Conservation (phyloP, 2,113 vertebrate species). For the Corythornis cristatus region DNA sequence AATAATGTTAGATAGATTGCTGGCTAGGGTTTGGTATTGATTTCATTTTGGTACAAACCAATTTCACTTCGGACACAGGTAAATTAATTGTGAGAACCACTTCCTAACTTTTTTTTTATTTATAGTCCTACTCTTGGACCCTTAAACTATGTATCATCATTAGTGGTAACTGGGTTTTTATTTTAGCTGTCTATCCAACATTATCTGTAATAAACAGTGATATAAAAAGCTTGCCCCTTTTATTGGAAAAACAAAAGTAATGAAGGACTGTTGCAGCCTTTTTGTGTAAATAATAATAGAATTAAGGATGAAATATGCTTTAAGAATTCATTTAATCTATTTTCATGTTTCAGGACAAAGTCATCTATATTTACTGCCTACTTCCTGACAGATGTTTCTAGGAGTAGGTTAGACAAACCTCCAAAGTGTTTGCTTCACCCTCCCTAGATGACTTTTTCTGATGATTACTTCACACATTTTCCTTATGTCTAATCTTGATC, state of each 20-base stretch:
- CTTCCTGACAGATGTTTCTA: conserved; percentile 47
- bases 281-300: conserved; percentile 20
- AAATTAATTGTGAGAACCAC: neutral
- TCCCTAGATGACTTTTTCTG: conserved; percentile 2
- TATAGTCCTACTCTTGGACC: neutral
- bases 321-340: neutral
- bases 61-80: neutral
- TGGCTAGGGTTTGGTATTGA: neutral
- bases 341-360: neutral
- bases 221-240: neutral
- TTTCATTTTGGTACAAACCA: neutral
- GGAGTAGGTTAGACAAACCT: neutral
- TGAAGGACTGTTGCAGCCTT: neutral
- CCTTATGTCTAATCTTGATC: conserved; percentile 14
- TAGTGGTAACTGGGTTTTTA: neutral
- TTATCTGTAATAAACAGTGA: neutral
- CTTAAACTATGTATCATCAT: neutral
- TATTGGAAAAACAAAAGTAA: conserved; percentile 29
- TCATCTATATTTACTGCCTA: neutral
- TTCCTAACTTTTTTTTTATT: neutral
- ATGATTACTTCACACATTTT: neutral
- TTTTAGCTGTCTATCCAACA: neutral
- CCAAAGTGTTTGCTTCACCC: neutral
- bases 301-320: neutral
- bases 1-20: neutral